phyloP scores from a whole-genome alignment of 1,140 invertebrate species.

The Lordiphosa collinella region DNA sequence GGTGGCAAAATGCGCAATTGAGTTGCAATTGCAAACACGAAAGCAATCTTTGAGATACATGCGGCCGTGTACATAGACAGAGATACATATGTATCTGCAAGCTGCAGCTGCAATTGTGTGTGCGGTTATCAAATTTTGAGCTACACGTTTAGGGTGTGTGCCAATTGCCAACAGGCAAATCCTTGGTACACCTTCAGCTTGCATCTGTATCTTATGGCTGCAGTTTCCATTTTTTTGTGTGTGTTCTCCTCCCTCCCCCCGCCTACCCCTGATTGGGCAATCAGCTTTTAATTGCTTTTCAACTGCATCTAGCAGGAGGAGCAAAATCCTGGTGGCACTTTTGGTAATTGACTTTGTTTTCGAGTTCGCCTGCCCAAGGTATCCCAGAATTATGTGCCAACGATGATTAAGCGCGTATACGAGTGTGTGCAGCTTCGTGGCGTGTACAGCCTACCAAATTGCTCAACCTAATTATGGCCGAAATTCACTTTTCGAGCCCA shows the following conservation, averaged over 20 bases:
- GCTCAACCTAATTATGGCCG: conserved; percentile 49
- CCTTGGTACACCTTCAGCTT: conserved; percentile 14
- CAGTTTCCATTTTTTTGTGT: conserved; percentile 63
- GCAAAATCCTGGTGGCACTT: conserved; percentile 21
- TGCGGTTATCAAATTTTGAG: conserved; percentile 71
- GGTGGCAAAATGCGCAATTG: conserved; percentile 76
- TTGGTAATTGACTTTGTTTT: conserved; percentile 52
- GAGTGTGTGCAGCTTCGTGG: conserved; percentile 47
- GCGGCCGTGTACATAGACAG: neutral
- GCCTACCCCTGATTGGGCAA: conserved; percentile 31
- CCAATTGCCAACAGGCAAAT: conserved; percentile 27
- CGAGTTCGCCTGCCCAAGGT: conserved; percentile 12
- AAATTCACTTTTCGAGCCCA: conserved; percentile 39
- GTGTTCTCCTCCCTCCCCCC: conserved; percentile 8
- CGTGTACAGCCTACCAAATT: conserved; percentile 57
- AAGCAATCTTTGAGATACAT: conserved; percentile 64
- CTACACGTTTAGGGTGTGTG: conserved; percentile 75
- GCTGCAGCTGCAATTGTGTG: conserved; percentile 22
- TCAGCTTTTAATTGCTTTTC: conserved; percentile 71
- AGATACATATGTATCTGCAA: conserved; percentile 8
- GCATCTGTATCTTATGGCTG: conserved; percentile 43
- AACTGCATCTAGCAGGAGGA: conserved; percentile 3
- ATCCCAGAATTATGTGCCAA: conserved; percentile 55
- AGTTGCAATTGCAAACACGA: conserved; percentile 73
- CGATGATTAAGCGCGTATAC: conserved; percentile 32